Conservation (phyloP, 2,797 vertebrate genomes). For the Enteromius afrohamiltoni region DNA sequence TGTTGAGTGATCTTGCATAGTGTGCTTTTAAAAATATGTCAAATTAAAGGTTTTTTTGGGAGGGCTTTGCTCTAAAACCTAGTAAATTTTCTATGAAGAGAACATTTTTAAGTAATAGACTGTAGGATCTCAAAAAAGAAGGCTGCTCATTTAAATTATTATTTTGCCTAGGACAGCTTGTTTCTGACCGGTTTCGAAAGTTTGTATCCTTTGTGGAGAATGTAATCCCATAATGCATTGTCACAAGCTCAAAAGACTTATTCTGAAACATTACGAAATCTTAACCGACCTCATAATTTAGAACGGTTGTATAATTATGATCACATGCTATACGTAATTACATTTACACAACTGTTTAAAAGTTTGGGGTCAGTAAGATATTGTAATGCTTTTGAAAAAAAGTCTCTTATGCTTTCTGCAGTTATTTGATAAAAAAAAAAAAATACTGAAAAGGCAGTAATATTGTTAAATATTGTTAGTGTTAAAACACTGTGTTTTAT, state of each 20-base stretch:
- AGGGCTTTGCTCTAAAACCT: neutral
- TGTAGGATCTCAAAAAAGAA: neutral
- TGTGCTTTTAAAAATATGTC: neutral
- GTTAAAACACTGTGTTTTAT: neutral
- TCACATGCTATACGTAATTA: neutral
- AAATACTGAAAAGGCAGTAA: neutral
- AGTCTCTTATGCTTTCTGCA: neutral
- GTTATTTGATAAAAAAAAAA: neutral
- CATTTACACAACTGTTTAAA: neutral
- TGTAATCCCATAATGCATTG: neutral
- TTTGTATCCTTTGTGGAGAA: neutral
- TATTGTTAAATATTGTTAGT: neutral
- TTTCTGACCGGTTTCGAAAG: neutral
- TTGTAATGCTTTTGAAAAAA: neutral
- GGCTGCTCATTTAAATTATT: neutral
- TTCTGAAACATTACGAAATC: neutral
- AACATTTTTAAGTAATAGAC: neutral
- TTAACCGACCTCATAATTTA: neutral
- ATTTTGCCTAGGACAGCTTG: neutral
- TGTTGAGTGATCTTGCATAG: neutral
- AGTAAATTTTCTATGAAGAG: neutral
- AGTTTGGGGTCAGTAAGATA: neutral
- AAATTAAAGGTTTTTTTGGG: neutral
- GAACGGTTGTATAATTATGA: neutral
- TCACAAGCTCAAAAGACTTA: neutral